Base-by-base conservation (phyloP, 2,113 vertebrate species). In the Ciconia boyciana region DNA sequence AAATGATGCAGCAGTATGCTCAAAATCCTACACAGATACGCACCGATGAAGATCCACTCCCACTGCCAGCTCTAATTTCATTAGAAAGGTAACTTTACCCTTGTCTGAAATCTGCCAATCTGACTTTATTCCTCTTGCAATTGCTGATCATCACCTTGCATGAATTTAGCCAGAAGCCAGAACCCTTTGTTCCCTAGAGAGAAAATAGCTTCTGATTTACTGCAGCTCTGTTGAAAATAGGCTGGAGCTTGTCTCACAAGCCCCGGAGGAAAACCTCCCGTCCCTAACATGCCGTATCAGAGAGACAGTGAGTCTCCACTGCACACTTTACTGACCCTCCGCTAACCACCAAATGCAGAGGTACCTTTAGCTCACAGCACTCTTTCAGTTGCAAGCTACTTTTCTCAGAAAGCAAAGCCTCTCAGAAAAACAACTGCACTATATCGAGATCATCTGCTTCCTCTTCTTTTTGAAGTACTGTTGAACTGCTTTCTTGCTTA, bases 231-330 rank as follows among this genome's bases (percentile, higher is more conserved):
- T 26, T 69, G 55, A 51, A 62, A 61, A 58, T 4, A 78, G 44
- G 29, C 12, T 58, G 54, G 13, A 54, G 11, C 29, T 82, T 43
- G 16, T 82, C 69, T 68, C 70, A 34, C 16, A 31, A 57, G 16
- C 28, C 34, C 14, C 1, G 1, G 26, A 51, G 36, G 51, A 72
- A 80, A 89, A 89, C 19, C 29, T 57, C 29, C 9, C 0, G 2
- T 14, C 41, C 14, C 28, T 18, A 31, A 31, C 7, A 1, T 20
- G 68, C 32, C 2, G 0, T 36, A 36, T 36, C 32, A 64, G 24
- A 51, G 9, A 32, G 52, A 58, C 3, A 0, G 28, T 3, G 18
- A 91, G 10, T 1, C 3, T 26, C 54, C 76, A 22, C 41, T 16
- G 22, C 36, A 18, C 4, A 4, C 25, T 51, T 18, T 17, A 7